Conservation (phyloP, 2,797 vertebrate species). For the Glossophaga mutica region DNA sequence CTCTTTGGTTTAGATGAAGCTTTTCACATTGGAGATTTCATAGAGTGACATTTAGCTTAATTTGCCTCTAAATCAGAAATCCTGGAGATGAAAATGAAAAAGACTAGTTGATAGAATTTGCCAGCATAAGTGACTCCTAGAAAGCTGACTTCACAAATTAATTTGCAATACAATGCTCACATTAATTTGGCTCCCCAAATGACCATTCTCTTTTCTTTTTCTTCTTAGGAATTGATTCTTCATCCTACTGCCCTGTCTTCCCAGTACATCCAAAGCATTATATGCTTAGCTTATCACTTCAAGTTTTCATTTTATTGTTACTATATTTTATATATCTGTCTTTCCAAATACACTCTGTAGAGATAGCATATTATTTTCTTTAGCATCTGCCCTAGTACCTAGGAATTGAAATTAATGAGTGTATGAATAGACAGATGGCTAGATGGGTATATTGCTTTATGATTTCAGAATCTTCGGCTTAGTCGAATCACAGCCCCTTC, state of each 20-base stretch:
- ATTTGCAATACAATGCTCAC: slow-evolving; percentile 29
- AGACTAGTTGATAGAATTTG: slow-evolving; percentile 13
- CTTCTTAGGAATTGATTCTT: not conserved
- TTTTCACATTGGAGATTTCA: slow-evolving; percentile 9
- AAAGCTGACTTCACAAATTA: slow-evolving; percentile 51
- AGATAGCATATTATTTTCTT: slow-evolving; percentile 13
- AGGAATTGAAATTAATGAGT: slow-evolving; percentile 8
- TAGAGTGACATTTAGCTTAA: not conserved
- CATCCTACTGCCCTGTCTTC: not conserved
- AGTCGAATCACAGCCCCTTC: not conserved
- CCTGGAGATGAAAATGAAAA: slow-evolving; percentile 28
- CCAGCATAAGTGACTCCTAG: slow-evolving; percentile 28
- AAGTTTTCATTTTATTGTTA: slow-evolving; percentile 34
- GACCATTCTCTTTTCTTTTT: not conserved
- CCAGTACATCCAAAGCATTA: not conserved
- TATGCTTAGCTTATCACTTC: slow-evolving; percentile 33
- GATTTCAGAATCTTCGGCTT: not conserved
- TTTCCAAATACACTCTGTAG: slow-evolving; percentile 36
- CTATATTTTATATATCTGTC: slow-evolving; percentile 34
- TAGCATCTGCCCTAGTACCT: not conserved
- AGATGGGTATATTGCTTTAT: not conserved
- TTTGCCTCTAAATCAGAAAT: slow-evolving; percentile 53
- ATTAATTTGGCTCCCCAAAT: slow-evolving; percentile 38
- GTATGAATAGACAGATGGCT: not conserved
- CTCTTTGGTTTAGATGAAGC: not conserved